phyloP scores from a whole-genome alignment of 2,888 invertebrate species.

The Ashinkailepas kermadecensis region DNA sequence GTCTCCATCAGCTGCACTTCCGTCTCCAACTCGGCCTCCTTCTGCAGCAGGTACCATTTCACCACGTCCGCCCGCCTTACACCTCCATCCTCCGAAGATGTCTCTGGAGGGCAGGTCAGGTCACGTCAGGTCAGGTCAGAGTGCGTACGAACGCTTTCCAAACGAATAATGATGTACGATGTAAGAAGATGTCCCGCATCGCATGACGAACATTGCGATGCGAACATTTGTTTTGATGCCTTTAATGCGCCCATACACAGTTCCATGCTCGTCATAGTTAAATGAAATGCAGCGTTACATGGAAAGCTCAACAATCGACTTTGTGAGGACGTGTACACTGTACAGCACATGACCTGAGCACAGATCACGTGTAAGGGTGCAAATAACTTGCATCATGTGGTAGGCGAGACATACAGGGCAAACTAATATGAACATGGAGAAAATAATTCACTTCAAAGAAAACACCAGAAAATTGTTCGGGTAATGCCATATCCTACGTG shows the following conservation, averaged over 20 bases:
- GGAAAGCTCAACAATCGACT: no score
- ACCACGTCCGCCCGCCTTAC: conserved; percentile 68
- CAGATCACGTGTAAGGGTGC: no score
- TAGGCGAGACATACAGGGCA: no score
- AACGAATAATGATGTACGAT: not conserved
- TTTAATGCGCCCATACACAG: not conserved
- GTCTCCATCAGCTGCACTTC: conserved; percentile 83
- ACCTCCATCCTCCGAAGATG: conserved; percentile 35
- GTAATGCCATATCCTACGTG: no score
- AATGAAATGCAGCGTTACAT: not conserved
- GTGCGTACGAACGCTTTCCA: not conserved
- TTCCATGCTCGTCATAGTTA: not conserved
- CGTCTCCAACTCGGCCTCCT: conserved; percentile 77
- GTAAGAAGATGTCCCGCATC: not conserved
- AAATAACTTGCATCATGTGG: no score
- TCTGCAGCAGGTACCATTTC: conserved; percentile 85
- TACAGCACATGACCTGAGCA: no score
- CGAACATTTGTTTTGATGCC: not conserved
- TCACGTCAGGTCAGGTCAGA: not conserved
- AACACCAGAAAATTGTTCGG: no score
- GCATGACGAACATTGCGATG: not conserved
- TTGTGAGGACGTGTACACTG: no score
- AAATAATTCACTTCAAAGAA: no score
- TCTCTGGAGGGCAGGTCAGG: not conserved
- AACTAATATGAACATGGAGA: no score